Base-by-base conservation (phyloP, 2,888 invertebrate species). In the Physocephala rufipes region DNA sequence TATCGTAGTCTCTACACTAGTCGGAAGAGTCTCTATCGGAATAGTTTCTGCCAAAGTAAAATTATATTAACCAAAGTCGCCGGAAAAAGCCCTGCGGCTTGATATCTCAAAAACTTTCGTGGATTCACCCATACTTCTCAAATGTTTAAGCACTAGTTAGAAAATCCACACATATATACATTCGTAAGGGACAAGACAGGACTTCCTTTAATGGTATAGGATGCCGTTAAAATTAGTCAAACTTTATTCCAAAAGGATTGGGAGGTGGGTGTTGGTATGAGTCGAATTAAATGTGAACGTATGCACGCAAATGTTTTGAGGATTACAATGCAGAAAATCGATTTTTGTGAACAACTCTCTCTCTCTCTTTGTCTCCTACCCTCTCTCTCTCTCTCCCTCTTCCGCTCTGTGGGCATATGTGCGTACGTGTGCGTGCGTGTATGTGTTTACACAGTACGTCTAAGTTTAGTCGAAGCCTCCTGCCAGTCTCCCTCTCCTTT, bases 1-100 rank as follows among this genome's bases (percentile, higher is more conserved):
- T 67, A 59, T 58, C 67, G 26, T 13, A 26, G 58, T n/a, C 58
- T n/a, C n/a, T n/a, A n/a, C n/a, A n/a, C n/a, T n/a, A n/a, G n/a
- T n/a, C n/a, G n/a, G n/a, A n/a, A n/a, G n/a, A n/a, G 45, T 58
- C 36, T 4, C 16, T 47, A 59, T 67, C 55, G 49, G 21, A 53
- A 19, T 55, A 21, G 64, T n/a, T n/a, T n/a, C 24, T 64, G 67
- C 67, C 58, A 67, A 58, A 67, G 67, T 45, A 28, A 58, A 65
- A n/a, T n/a, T n/a, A n/a, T n/a, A n/a, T n/a, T n/a, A n/a, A n/a
- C 58, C 58, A 67, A 67, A 67, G 67, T 67, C 67, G 47, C 67
- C 43, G 58, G 47, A 67, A 67, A n/a, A n/a, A 59, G 26, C 45
- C 67, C 67, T 43, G 58, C 47, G 58, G 67, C 26, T 43, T 28